Evolutionary conservation across 2,113 vertebrate genomes (phyloP), one percentile per base, ranked within the genome.

Genomic region (Ivindomyrus marchei): DNA sequence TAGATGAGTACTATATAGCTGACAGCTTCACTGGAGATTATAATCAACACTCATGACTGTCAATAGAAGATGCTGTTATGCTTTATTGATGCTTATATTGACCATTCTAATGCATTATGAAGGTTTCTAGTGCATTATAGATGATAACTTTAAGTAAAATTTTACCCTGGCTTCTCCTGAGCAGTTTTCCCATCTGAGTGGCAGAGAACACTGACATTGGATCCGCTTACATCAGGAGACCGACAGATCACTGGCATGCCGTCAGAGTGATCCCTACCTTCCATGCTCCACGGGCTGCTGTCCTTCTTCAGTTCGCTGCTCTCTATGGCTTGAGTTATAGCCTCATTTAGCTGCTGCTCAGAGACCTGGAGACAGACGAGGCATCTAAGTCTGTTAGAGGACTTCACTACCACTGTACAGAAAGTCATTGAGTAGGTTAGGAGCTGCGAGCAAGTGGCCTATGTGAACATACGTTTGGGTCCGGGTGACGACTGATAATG

Each of bases 401-500:
- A 42, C 24, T n/a, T 50, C n/a, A 49, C 47, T 3, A 50, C 15
- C 31, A 6, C 45, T 87, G 13, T 42, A 36, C 89, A 90, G 11
- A 31, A 24, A 10, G 36, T 46, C 58, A 45, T 17, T 39, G 15
- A 24, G 47, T 46, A 27, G 85, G 27, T 36, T 10, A 46, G 39
- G 80, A 11, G 39, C 45, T 4, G 27, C 11, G 9, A 13, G 13
- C 10, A 42, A 39, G 39, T 1, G 0, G n/a, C 21, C 11, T 6
- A 19, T 42, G 19, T 45, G 6, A 27, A 89, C 74, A 58, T 96
- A 99, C 98, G 96, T 98, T 97, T 13, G 97, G 97, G 90, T 98
- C 97, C 0, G 97, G 98, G 83, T 99, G 98, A 70, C 98, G 96
- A 92, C 98, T 98, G 84, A 98, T 96, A 19, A 97, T 97, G 90